Percentiles rank a stretch among this genome's conserved stretches.
Conservation (phyloP, 2,888 invertebrate genomes). For the Rhabditophanes sp. region DNA sequence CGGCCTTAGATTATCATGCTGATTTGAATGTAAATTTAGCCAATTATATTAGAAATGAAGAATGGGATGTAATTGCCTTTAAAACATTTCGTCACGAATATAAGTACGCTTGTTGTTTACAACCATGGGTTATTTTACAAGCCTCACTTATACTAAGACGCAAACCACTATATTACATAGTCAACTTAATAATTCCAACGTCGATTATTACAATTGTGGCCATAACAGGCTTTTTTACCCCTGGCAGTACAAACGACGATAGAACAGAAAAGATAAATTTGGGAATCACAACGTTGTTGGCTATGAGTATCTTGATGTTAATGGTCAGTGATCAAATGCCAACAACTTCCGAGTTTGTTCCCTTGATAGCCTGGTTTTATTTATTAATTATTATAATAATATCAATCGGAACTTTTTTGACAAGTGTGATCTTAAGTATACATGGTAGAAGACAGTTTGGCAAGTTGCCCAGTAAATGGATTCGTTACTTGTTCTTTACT, state of each 20-base stretch:
- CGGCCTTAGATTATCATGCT: conserved; percentile 38
- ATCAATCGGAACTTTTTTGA: conserved; percentile 40
- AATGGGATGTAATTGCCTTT: conserved; percentile 40
- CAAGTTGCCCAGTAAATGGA: conserved; percentile 23
- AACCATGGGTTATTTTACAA: conserved; percentile 25
- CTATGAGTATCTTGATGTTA: conserved; percentile 49
- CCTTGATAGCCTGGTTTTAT: conserved; percentile 42
- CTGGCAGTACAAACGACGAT: conserved; percentile 45
- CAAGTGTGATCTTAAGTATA: conserved; percentile 34
- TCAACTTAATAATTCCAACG: conserved; percentile 47
- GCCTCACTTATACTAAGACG: conserved; percentile 16
- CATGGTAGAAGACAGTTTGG: conserved; percentile 39
- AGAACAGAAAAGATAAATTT: conserved; percentile 41
- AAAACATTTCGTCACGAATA: conserved; percentile 38
- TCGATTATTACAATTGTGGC: conserved; percentile 47
- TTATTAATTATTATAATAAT: conserved; percentile 35
- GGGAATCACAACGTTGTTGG: conserved; percentile 39
- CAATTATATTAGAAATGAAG: conserved; percentile 39
- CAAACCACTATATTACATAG: conserved; percentile 39
- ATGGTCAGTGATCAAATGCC: conserved; percentile 49
- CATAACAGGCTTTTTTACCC: conserved; percentile 46
- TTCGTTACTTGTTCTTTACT: conserved; percentile 32
- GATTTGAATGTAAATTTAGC: conserved; percentile 31
- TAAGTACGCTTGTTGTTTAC: conserved; percentile 40
- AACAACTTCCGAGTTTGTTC: conserved; percentile 44